Evolutionary conservation across 2,888 invertebrate species (phyloP), one percentile per base, ranked within the genome.

Genomic region (Meiosimyza decipiens): DNA sequence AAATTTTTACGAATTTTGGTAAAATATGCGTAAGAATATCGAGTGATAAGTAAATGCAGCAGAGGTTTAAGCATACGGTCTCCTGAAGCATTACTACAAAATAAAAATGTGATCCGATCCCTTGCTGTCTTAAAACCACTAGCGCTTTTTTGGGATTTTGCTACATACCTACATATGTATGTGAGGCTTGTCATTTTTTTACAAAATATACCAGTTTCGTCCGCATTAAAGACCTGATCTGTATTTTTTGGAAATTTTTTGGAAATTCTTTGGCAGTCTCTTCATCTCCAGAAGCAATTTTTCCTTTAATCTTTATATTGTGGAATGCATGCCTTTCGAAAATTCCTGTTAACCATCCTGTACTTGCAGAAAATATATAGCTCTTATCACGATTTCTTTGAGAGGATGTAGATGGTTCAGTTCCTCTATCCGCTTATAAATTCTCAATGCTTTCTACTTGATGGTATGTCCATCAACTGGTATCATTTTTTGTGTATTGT

Each of bases 291-390:
- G 59, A 18, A 59, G 59, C 59, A 59, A 59, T 59, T 15, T 59
- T 33, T 7, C 49, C 22, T 22, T 59, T 59, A 33, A 59, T 59
- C 22, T 59, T 65, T 49, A 59, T 59, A 22, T 59, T 59, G 28
- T 59, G 59, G 22, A 83, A 81, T 80, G 80, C 79, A 74, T 76
- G 77, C 79, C 81, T 81, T 40, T 40, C 79, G 80, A 47, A 49
- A 63, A 47, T 51, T 67, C 54, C 67, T 55, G 67, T 67, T 40
- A 67, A 67, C 76, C 74, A 81, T 79, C 67, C 80, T 80, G 72
- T 80, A 82, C 74, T 82, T 80, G 76, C 78, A 72, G 28, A 67
- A 72, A 72, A 68, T 54, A 71, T 52, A 59, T 69, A 69, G 60
- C 60, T 69, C 57, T 69, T 69, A 59, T 60, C 49, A 60, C 59